Base-by-base conservation (phyloP, 2,888 invertebrate genomes). In the Matsumyia berberina region DNA sequence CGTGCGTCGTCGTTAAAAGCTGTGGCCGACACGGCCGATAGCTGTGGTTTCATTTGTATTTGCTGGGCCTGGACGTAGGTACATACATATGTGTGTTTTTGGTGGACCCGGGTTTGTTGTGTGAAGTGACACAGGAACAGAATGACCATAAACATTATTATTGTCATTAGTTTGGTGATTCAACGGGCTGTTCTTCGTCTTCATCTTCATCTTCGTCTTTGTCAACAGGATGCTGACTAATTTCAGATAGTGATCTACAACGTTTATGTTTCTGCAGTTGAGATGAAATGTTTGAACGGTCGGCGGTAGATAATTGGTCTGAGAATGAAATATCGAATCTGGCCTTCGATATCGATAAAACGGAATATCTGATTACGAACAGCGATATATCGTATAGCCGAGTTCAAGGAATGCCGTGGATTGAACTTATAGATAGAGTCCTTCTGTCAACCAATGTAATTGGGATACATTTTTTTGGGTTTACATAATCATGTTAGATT, bases 141-240 rank as follows among this genome's bases (percentile, higher is more conserved):
- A 49, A 37, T 51, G 69, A 62, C 73, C 46, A 80, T 80, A 80
- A 85, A 85, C 53, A 55, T 85, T 80, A 85, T 85, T 76, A 76
- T 80, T 66, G 76, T 80, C 85, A 80, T 85, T 76, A 76, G 80
- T 58, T 70, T 17, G 66, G 64, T 66, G 80, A 72, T 76, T 60
- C 76, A 67, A 66, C 58, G 67, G 62, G 70, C 66, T 62, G 69
- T 86, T 69, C 58, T 44, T 87, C 77, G 73, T 82, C 86, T 74
- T 83, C 86, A 87, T 86, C 86, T 57, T 57, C 37, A 17, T 64
- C 46, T 46, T 60, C 58, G 33, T 53, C 64, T 76, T 72, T 58
- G 69, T 86, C 82, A 74, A 82, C 74, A 85, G 87, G 87, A 86
- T 86, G 86, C 87, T 87, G 87, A 87, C 87, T 87, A 87, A 87